phyloP scores from a whole-genome alignment of 2,888 invertebrate genomes.

The Eilema caniola region DNA sequence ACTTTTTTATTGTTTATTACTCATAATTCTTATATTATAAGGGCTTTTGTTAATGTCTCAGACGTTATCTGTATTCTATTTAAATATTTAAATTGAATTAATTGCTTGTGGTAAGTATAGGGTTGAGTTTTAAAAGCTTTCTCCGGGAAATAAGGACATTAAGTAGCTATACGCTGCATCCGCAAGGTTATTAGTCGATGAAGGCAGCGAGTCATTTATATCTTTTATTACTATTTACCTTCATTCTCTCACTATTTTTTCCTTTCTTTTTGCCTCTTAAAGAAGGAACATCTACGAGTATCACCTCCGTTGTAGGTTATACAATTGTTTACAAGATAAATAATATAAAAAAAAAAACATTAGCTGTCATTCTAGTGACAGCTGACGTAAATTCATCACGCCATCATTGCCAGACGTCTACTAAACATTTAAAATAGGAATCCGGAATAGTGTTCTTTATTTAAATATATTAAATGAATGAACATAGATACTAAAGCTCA shows the following conservation, averaged over 20 bases:
- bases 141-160: not conserved
- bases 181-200: too few relatives aligned
- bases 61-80: not conserved
- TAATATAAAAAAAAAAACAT: not conserved
- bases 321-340: not conserved
- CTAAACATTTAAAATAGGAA: not conserved
- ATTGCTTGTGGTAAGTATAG: not conserved
- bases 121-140: not conserved
- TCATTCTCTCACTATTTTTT: not conserved
- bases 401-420: not conserved
- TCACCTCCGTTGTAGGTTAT: not conserved
- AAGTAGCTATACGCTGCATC: not conserved
- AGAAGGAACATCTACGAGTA: not conserved
- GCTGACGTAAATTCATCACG: not conserved
- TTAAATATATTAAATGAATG: not conserved
- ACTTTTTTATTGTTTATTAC: slow-evolving; percentile 14
- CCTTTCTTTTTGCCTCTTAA: not conserved
- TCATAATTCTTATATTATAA: not conserved
- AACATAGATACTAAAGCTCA: not conserved
- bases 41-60: not conserved
- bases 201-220: too few relatives aligned
- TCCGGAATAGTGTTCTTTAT: not conserved
- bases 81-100: not conserved
- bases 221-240: not conserved
- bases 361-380: not conserved